phyloP scores from a whole-genome alignment of 1,140 invertebrate genomes.

The Frieseomelitta varia region DNA sequence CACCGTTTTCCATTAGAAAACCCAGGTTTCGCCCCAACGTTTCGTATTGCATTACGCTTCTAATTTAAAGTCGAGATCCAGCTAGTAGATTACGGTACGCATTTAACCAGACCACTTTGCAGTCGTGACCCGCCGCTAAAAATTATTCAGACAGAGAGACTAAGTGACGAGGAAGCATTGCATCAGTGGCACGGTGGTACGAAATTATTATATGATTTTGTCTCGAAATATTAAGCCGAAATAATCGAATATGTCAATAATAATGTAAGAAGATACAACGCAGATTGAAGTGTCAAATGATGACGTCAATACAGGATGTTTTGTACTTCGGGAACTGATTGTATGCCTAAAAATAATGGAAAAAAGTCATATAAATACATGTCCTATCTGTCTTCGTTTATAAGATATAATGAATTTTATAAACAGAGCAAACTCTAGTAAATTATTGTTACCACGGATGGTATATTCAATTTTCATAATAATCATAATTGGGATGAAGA shows the following conservation, averaged over 20 bases:
- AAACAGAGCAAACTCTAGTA: too few species aligned
- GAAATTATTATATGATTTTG: conserved; percentile 3
- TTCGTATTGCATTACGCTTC: conserved; percentile 28
- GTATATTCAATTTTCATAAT: too few species aligned
- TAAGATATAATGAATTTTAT: too few species aligned
- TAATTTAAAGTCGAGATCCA: conserved; percentile 24
- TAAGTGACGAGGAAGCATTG: not conserved
- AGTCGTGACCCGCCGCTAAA: not conserved
- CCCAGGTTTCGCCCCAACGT: not conserved
- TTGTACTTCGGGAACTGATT: too few species aligned
- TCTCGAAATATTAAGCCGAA: not conserved
- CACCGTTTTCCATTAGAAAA: not conserved
- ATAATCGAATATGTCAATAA: not conserved
- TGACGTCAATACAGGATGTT: not conserved
- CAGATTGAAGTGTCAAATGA: not conserved
- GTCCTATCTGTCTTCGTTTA: too few species aligned
- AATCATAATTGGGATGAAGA: too few species aligned
- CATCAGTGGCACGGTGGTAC: not conserved
- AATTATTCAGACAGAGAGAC: not conserved
- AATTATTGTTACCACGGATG: too few species aligned
- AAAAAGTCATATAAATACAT: too few species aligned
- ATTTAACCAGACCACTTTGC: conserved; percentile 14
- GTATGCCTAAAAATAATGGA: too few species aligned
- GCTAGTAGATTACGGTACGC: not conserved
- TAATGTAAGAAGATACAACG: too few species aligned